Evolutionary conservation across 2,888 invertebrate species (phyloP).

Genomic region (Bedellia somnulentella): DNA sequence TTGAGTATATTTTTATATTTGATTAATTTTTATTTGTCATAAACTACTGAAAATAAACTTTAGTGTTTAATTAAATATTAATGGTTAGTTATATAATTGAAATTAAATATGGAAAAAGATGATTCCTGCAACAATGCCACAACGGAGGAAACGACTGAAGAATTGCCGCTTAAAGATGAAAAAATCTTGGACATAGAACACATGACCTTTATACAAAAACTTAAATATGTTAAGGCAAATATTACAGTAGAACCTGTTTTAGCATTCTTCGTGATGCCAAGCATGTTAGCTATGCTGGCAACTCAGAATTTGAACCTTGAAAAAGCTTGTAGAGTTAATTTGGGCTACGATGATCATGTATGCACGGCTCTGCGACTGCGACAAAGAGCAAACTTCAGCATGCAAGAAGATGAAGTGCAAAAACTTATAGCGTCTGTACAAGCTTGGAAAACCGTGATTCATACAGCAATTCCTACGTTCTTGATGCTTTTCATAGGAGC

Average conservation of each 20-base stretch:
- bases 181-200: no score
- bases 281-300: constrained; percentile 69
- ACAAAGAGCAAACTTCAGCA: constrained; percentile 67
- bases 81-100: no score
- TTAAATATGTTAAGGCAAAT: constrained; percentile 50
- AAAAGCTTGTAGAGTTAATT: constrained; percentile 82
- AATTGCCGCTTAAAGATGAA: no score
- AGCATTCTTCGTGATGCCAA: constrained; percentile 67
- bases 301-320: constrained; percentile 83
- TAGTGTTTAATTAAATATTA: no score
- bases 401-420: constrained; percentile 67
- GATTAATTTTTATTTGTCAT: no score
- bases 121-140: no score
- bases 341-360: constrained; percentile 67
- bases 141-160: no score
- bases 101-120: no score
- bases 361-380: constrained; percentile 73
- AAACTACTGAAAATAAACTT: no score
- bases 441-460: constrained; percentile 58
- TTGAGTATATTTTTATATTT: no score
- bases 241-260: constrained; percentile 70
- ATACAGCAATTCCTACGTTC: constrained; percentile 53
- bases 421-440: constrained; percentile 57
- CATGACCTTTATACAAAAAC: no score
- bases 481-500: constrained; percentile 64